Evolutionary conservation across 2,797 vertebrate species (phyloP).

Genomic region (Enteromius argenteus): DNA sequence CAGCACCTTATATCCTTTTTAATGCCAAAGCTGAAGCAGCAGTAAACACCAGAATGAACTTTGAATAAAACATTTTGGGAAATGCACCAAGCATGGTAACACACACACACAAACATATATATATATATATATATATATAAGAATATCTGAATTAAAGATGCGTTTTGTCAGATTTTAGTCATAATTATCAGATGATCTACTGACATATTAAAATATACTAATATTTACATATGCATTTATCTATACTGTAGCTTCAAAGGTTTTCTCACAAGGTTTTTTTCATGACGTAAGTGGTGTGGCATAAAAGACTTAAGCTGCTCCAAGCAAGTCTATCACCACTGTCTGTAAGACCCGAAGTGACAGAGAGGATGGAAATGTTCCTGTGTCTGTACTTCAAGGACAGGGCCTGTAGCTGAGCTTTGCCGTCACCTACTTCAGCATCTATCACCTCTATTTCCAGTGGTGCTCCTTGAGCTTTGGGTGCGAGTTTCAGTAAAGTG

Average conservation of each 20-base stretch:
- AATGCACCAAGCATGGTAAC: neutral
- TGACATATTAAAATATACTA: neutral
- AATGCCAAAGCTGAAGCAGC: neutral
- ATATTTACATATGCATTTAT: neutral
- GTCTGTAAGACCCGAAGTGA: conserved; percentile 26
- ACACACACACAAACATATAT: neutral
- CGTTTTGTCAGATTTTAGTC: neutral
- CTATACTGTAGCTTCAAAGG: neutral
- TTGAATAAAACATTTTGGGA: neutral
- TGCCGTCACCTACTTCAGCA: conserved; percentile 31
- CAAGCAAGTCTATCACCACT: conserved; percentile 32
- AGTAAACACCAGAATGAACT: neutral
- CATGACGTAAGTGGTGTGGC: conserved; percentile 22
- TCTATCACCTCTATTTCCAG: conserved; percentile 50
- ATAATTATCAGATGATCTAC: neutral
- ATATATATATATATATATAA: neutral
- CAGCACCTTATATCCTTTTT: neutral
- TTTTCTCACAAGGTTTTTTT: neutral
- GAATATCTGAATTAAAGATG: neutral
- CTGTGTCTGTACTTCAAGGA: conserved; percentile 37
- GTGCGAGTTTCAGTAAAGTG: conserved; percentile 59
- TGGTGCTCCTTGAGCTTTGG: conserved; percentile 43
- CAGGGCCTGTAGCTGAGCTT: conserved; percentile 37
- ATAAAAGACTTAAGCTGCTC: conserved; percentile 31
- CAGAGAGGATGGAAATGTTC: conserved; percentile 20